Base-by-base conservation (phyloP, 2,888 invertebrate species). In the Orchestes rusci region DNA sequence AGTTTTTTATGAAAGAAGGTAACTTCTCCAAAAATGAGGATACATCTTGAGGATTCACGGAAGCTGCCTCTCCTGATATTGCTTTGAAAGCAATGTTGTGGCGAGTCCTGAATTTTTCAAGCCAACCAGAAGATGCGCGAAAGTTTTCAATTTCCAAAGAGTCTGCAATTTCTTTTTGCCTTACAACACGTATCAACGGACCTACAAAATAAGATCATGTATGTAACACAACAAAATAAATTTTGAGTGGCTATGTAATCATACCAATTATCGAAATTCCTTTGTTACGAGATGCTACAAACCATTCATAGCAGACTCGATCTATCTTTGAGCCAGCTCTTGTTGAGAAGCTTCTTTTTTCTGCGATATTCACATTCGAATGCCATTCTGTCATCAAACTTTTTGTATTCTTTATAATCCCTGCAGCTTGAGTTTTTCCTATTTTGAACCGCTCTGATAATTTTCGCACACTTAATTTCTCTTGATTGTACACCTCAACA, bases 21-120 rank as follows among this genome's bases (percentile, higher is more conserved):
- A 30, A 3, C 18, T 39, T 39, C 5, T 42, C 42, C 3, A 4
- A 4, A 28, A 36, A 41, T 3, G 3, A 5, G 13, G 4, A 10
- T 4, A 36, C 23, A 15, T 36, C 38, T 41, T 20, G 10, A 19
- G 23, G 5, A 42, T 27, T 36, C 13, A 36, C 42, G 15, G 5
- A n/a, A 16, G 35, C 7, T 23, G 13, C 5, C 16, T 37, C 42
- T 19, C 42, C 42, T 5, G 40, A 40, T 5, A 39, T 38, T 33
- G 38, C 19, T 42, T 42, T 42, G 7, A 41, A 41, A 42, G 23
- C 16, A 15, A 41, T 19, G 38, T 41, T 18, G 35, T 42, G 34
- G 8, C 35, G 8, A 16, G 7, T 41, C 13, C 19, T 42, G 32
- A 42, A 42, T 38, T 18, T n/a, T 20, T 27, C 35, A 3, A 32